phyloP scores from a whole-genome alignment of 2,797 vertebrate species.

The Clarias laeviceps region DNA sequence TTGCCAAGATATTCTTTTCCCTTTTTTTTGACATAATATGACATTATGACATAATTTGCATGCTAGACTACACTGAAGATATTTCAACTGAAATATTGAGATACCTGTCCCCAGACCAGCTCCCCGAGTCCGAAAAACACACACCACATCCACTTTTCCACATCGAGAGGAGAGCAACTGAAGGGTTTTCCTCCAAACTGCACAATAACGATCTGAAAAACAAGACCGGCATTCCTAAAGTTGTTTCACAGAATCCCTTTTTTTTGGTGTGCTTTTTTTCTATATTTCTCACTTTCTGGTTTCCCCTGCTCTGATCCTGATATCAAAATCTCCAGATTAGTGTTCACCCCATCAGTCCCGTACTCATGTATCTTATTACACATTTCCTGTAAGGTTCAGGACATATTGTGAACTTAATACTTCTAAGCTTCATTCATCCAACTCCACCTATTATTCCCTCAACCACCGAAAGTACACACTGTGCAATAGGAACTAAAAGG shows the following conservation, averaged over 20 bases:
- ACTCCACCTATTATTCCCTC: neutral
- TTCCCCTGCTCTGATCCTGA: neutral
- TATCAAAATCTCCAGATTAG: neutral
- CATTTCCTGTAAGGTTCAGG: neutral
- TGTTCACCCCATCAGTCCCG: neutral
- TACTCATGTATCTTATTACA: neutral
- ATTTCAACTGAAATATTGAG: neutral
- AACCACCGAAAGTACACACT: too few relatives aligned
- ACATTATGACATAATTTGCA: neutral
- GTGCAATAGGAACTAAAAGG: neutral
- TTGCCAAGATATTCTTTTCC: neutral
- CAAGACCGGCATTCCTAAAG: neutral
- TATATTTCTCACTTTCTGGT: neutral
- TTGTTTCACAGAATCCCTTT: neutral
- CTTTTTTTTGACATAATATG: neutral
- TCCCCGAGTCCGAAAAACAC: conserved; percentile 96
- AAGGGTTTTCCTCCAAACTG: conserved; percentile 98
- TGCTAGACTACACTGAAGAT: neutral
- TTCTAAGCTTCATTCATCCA: neutral
- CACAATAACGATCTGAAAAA: conserved; percentile 89
- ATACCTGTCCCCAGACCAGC: conserved; percentile 98
- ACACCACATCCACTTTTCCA: conserved; percentile 99
- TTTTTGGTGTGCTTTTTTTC: neutral
- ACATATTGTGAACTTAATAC: neutral
- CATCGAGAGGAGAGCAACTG: conserved; percentile 90